phyloP scores from a whole-genome alignment of 2,888 invertebrate genomes.

The Torymus texanus region DNA sequence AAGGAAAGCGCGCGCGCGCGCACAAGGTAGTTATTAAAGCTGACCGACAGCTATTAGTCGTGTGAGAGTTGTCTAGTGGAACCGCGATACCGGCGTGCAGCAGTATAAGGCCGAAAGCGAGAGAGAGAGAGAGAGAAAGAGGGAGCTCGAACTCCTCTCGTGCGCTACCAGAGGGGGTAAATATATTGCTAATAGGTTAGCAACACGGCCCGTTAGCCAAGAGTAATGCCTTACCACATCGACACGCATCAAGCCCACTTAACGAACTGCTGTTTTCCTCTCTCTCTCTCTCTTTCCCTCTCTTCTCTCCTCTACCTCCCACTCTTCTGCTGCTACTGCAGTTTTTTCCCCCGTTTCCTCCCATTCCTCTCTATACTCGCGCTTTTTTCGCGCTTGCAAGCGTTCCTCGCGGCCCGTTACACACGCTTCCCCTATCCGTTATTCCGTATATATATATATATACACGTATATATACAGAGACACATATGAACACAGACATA shows the following conservation, averaged over 20 bases:
- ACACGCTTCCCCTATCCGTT: too few species aligned
- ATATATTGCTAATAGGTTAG: slow-evolving; percentile 73
- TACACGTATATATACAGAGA: not conserved
- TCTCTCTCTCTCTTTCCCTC: not conserved
- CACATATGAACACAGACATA: too few species aligned
- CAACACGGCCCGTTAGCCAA: slow-evolving; percentile 70
- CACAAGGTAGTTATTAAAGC: slow-evolving; percentile 53
- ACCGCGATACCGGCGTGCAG: slow-evolving; percentile 54
- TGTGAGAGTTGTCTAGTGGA: slow-evolving; percentile 46
- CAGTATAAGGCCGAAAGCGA: too few species aligned
- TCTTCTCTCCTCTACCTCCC: not conserved
- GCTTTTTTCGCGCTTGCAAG: too few species aligned
- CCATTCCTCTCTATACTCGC: not conserved
- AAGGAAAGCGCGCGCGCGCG: slow-evolving; percentile 15
- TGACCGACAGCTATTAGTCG: slow-evolving; percentile 55
- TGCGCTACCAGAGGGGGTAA: slow-evolving; percentile 63
- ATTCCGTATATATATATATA: not conserved
- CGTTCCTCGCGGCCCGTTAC: too few species aligned
- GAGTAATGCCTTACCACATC: slow-evolving; percentile 70
- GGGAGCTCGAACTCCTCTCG: slow-evolving; percentile 24
- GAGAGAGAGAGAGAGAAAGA: too few species aligned
- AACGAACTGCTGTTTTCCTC: slow-evolving; percentile 62
- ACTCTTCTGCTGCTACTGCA: not conserved
- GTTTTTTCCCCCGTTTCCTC: not conserved
- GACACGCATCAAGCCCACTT: slow-evolving; percentile 69